Evolutionary conservation across 2,113 vertebrate species (phyloP).

Genomic region (Oreotrochilus melanogaster): DNA sequence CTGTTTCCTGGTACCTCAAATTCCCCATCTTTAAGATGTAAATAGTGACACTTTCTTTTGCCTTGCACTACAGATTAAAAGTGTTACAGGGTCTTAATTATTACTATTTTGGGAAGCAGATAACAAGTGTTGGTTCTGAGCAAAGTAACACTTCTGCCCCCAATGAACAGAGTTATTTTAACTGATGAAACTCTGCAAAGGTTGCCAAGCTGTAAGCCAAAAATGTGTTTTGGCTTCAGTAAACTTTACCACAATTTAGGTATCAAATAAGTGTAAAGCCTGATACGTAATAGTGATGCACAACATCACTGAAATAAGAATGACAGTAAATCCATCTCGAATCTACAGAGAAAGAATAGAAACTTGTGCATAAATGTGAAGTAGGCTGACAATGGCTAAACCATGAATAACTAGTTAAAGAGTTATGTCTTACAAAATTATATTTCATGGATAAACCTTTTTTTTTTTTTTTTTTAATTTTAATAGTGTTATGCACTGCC

Average conservation of each 20-base stretch:
- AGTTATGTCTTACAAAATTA: slow-evolving; percentile 58
- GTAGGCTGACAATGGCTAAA: slow-evolving; percentile 7
- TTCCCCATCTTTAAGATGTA: not conserved
- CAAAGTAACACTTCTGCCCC: not conserved
- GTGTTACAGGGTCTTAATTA: not conserved
- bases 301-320: not conserved
- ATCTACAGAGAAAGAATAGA: slow-evolving; percentile 13
- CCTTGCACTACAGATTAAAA: not conserved
- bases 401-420: slow-evolving; percentile 11
- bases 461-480: slow-evolving; percentile 59
- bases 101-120: not conserved
- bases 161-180: not conserved
- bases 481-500: slow-evolving; percentile 73
- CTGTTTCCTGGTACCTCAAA: not conserved
- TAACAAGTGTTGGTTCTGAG: not conserved
- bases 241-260: slow-evolving; percentile 23
- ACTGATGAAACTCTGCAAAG: not conserved
- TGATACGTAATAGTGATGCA: not conserved
- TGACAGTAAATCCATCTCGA: not conserved
- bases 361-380: slow-evolving; percentile 28
- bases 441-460: slow-evolving; percentile 41
- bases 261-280: slow-evolving; percentile 36
- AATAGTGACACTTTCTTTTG: not conserved
- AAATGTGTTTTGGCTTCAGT: not conserved
- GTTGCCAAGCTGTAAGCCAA: not conserved